Conservation (phyloP, 2,113 vertebrate species). For the Platycercus adscitus region DNA sequence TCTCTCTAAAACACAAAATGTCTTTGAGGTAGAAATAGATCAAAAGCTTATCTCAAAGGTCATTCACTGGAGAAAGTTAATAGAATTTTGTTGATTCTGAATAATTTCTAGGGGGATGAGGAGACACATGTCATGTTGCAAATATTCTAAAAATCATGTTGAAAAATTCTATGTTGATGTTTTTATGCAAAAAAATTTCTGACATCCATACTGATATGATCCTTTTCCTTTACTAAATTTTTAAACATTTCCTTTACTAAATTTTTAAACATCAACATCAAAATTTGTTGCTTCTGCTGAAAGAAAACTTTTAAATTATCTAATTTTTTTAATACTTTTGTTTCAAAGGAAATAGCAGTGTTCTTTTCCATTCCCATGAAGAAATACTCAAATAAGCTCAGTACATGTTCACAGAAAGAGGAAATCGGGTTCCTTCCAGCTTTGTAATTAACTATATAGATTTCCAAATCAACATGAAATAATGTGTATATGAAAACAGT, state of each 20-base stretch:
- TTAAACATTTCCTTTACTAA: not conserved
- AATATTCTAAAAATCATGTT: not conserved
- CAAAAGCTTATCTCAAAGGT: not conserved
- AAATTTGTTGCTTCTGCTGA: not conserved
- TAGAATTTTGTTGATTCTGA: not conserved
- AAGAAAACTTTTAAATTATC: not conserved
- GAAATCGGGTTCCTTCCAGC: not conserved
- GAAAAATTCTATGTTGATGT: not conserved
- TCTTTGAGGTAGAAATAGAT: not conserved
- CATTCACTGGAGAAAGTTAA: not conserved
- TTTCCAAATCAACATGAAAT: not conserved
- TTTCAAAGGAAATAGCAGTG: not conserved
- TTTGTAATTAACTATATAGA: not conserved
- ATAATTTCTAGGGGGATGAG: not conserved
- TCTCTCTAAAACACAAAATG: not conserved
- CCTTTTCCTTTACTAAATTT: not conserved
- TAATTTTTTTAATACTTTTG: not conserved
- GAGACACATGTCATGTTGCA: not conserved
- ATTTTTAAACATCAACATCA: not conserved
- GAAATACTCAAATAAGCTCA: not conserved
- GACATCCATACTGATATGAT: not conserved
- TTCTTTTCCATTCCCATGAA: accelerated
- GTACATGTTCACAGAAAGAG: not conserved
- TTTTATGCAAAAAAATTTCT: not conserved
- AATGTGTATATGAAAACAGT: not conserved